phyloP scores from a whole-genome alignment of 2,888 invertebrate species.

The Gari tellinella region DNA sequence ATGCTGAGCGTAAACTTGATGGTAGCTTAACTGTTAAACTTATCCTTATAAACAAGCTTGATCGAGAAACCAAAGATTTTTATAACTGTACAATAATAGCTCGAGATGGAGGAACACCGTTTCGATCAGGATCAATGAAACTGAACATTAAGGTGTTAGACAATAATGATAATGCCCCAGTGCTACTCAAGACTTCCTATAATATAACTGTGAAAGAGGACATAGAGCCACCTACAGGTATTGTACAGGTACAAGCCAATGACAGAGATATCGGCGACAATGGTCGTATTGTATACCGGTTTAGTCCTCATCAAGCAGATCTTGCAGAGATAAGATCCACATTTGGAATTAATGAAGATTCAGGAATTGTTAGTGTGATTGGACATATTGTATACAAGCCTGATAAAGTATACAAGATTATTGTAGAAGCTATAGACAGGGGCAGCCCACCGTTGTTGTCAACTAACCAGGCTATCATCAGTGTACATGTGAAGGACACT shows the following conservation, averaged over 20 bases:
- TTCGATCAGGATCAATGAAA: conserved; percentile 61
- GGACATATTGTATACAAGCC: conserved; percentile 72
- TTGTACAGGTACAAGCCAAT: conserved; percentile 86
- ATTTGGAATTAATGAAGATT: conserved; percentile 69
- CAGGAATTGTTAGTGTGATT: conserved; percentile 73
- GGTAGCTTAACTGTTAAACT: conserved; percentile 72
- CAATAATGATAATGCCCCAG: conserved; percentile 74
- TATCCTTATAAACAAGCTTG: conserved; percentile 65
- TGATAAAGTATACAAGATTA: conserved; percentile 67
- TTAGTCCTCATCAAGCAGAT: conserved; percentile 69
- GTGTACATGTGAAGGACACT: conserved; percentile 89
- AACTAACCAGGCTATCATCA: conserved; percentile 66
- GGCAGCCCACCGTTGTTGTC: conserved; percentile 70
- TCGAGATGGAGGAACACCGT: conserved; percentile 70
- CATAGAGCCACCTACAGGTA: conserved; percentile 46
- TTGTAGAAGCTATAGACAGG: conserved; percentile 74
- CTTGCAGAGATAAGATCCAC: conserved; percentile 57
- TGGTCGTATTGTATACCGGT: conserved; percentile 78
- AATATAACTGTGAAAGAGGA: conserved; percentile 66
- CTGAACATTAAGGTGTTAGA: conserved; percentile 71
- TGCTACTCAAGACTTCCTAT: conserved; percentile 60
- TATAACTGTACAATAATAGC: conserved; percentile 72
- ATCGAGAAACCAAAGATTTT: conserved; percentile 68
- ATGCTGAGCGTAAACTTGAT: conserved; percentile 69
- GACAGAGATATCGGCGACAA: conserved; percentile 71